These are phyloP conservation scores for Heliconius charithonia DNA, from an alignment of 2,888 invertebrate species.

Conservation along the genomic window DNA sequence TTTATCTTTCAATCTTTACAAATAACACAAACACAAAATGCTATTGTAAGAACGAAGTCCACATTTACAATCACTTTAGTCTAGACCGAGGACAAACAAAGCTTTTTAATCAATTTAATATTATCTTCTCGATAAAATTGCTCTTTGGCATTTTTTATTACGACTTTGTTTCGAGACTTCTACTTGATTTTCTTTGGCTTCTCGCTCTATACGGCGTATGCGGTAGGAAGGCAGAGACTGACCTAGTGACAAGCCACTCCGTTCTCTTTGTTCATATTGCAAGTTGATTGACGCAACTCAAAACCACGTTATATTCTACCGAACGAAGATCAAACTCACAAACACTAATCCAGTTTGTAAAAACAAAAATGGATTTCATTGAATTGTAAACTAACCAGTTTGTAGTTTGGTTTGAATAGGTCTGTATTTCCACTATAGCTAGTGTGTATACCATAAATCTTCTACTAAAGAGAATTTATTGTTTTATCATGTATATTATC, in stretches of 20 bases:
- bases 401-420: neutral
- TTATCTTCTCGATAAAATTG: constrained; percentile 1
- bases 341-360: neutral
- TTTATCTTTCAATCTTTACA: neutral
- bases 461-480: too few species aligned
- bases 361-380: neutral
- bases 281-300: neutral
- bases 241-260: too few species aligned
- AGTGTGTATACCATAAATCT: too few species aligned
- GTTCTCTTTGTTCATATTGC: neutral
- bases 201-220: too few species aligned
- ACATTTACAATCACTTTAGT: constrained; percentile 15
- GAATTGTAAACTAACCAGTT: neutral
- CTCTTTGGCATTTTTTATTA: neutral
- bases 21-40: neutral
- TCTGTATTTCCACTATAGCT: too few species aligned
- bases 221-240: too few species aligned
- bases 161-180: neutral
- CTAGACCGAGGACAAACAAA: constrained; percentile 9
- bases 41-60: constrained; percentile 1
- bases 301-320: too few species aligned
- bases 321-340: too few species aligned
- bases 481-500: too few species aligned
- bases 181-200: neutral
- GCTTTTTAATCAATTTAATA: constrained; percentile 20